phyloP scores from a whole-genome alignment of 2,113 vertebrate genomes.

The Upupa epops region DNA sequence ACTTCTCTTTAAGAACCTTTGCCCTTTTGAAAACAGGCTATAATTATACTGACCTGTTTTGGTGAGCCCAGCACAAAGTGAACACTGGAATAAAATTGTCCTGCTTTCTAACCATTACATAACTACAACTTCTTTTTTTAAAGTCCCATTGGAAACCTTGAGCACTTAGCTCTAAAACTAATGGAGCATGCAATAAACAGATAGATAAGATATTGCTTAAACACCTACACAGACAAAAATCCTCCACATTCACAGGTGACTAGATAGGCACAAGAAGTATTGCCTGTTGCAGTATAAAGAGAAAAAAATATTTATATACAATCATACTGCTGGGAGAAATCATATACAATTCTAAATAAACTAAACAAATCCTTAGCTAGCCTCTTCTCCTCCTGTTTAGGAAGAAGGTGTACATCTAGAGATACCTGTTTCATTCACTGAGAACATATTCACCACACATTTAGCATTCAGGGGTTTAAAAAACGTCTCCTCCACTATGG shows the following conservation, averaged over 20 bases:
- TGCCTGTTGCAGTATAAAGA: not conserved
- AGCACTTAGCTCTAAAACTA: not conserved
- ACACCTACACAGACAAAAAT: not conserved
- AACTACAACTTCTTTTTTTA: not conserved
- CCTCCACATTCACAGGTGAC: not conserved
- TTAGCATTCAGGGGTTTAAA: not conserved
- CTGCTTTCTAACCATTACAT: constrained; percentile 12
- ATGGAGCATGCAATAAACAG: not conserved
- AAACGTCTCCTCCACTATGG: not conserved
- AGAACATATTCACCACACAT: not conserved
- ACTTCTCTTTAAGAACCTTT: not conserved
- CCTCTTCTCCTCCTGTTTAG: not conserved
- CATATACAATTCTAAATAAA: not conserved
- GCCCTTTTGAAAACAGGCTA: not conserved
- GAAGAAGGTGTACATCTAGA: not conserved
- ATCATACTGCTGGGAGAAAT: not conserved
- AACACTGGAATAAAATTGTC: not conserved
- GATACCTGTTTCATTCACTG: not conserved
- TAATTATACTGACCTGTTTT: constrained; percentile 2
- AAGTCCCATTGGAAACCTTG: not conserved
- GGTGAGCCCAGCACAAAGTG: not conserved
- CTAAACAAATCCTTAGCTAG: not conserved
- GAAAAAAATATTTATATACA: not conserved
- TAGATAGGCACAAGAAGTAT: not conserved
- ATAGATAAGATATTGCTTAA: not conserved